These are phyloP conservation scores for Strigamia transsilvanica DNA, from an alignment of 2,888 invertebrate species.

Conservation along the genomic window DNA sequence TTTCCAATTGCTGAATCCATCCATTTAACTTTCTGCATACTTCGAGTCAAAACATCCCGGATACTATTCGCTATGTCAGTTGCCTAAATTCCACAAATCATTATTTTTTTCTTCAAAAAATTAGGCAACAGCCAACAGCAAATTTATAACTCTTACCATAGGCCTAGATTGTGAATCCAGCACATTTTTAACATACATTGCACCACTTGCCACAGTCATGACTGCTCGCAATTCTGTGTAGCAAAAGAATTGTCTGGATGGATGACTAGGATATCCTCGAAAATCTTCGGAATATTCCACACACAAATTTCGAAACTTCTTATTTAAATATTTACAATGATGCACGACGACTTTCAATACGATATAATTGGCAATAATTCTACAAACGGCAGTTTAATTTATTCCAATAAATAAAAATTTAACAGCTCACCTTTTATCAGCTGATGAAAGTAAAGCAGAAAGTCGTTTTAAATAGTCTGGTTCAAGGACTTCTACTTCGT, in stretches of 20 bases:
- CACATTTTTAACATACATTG: slow-evolving; percentile 1
- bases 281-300: neutral
- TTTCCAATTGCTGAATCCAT: slow-evolving; percentile 77
- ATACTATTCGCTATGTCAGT: slow-evolving; percentile 83
- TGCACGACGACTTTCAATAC: neutral
- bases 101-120: neutral
- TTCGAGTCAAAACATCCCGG: slow-evolving; percentile 80
- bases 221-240: neutral
- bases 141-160: neutral
- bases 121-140: neutral
- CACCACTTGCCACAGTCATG: neutral
- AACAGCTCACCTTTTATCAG: neutral
- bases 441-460: neutral
- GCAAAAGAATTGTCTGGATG: neutral
- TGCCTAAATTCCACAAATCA: neutral
- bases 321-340: neutral
- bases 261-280: neutral
- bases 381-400: neutral
- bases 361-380: slow-evolving; percentile 16
- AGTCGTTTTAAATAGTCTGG: neutral
- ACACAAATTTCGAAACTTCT: neutral
- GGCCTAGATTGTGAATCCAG: neutral
- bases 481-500: neutral
- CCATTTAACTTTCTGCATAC: slow-evolving; percentile 82
- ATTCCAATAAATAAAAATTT: neutral